Percentiles rank a stretch among this genome's conserved stretches.
Evolutionary conservation across 2,888 invertebrate genomes (phyloP).

Genomic region (Seira sanloemensis): DNA sequence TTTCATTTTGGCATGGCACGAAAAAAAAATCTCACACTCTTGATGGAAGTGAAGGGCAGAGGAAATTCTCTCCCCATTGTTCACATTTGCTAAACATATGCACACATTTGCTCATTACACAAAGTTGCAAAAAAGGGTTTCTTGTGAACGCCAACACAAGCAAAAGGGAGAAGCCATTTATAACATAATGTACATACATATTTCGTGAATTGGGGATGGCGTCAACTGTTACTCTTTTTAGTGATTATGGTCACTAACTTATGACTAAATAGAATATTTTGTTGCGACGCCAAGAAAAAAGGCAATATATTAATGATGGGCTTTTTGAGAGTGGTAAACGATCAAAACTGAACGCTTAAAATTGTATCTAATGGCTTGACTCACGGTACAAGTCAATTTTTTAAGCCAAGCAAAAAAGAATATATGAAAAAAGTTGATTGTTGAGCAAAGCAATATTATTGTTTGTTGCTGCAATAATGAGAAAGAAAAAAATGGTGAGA

Average conservation of each 20-base stretch:
- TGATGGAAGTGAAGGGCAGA: slow-evolving; percentile 58
- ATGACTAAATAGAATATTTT: neutral
- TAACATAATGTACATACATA: neutral
- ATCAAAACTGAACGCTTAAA: no score
- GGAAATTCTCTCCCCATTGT: slow-evolving; percentile 40
- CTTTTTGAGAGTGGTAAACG: no score
- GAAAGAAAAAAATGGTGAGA: neutral
- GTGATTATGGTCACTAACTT: neutral
- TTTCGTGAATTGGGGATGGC: slow-evolving; percentile 36
- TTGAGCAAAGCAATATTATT: neutral
- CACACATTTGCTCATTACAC: slow-evolving; percentile 1
- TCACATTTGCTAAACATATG: slow-evolving; percentile 22
- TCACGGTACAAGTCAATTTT: no score
- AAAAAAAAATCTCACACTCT: no score
- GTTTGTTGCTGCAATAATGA: slow-evolving; percentile 3
- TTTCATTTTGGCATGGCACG: no score
- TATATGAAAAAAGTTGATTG: neutral
- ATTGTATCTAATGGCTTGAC: no score
- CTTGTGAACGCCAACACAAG: neutral
- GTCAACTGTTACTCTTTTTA: slow-evolving; percentile 46
- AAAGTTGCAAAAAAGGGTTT: slow-evolving; percentile 44
- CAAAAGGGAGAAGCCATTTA: neutral
- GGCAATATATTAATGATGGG: no score
- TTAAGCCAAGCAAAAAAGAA: slow-evolving; percentile 4
- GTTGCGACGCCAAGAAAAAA: slow-evolving; percentile 40